Percentiles rank a stretch among this genome's conserved stretches.
Conservation (phyloP, 1,140 invertebrate species). For the Ruditapes philippinarum region DNA sequence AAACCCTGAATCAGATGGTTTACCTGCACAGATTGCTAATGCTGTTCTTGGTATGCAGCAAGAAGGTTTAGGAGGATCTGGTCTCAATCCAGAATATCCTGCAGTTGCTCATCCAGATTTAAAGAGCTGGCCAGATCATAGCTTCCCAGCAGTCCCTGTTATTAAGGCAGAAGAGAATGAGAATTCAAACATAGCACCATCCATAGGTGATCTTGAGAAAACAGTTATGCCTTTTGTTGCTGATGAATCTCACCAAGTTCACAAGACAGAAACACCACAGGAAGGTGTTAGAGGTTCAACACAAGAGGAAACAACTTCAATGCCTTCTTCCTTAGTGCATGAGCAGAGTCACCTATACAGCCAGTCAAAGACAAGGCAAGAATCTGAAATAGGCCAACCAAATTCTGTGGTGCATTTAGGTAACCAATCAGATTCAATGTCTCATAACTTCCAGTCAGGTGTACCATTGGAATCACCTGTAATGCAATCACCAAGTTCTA, state of each 20-base stretch:
- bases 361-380: neutral
- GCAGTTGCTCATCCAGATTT: neutral
- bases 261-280: neutral
- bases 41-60: conserved; percentile 88
- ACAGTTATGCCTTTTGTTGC: conserved; percentile 17
- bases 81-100: neutral
- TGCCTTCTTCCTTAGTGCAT: neutral
- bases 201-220: conserved; percentile 18
- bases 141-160: neutral
- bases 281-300: neutral
- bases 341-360: neutral
- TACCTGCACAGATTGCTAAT: conserved; percentile 56
- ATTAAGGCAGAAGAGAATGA: conserved; percentile 14
- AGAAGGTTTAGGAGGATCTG: conserved; percentile 92
- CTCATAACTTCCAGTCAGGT: neutral
- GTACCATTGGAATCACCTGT: neutral
- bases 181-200: neutral
- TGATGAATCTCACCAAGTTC: neutral
- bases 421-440: conserved; percentile 14
- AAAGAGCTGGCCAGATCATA: conserved; percentile 3
- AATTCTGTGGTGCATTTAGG: neutral
- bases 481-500: conserved; percentile 23
- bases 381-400: neutral
- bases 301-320: neutral
- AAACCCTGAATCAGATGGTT: conserved; percentile 24